phyloP scores from a whole-genome alignment of 2,797 vertebrate genomes.

The Coreius guichenoti region DNA sequence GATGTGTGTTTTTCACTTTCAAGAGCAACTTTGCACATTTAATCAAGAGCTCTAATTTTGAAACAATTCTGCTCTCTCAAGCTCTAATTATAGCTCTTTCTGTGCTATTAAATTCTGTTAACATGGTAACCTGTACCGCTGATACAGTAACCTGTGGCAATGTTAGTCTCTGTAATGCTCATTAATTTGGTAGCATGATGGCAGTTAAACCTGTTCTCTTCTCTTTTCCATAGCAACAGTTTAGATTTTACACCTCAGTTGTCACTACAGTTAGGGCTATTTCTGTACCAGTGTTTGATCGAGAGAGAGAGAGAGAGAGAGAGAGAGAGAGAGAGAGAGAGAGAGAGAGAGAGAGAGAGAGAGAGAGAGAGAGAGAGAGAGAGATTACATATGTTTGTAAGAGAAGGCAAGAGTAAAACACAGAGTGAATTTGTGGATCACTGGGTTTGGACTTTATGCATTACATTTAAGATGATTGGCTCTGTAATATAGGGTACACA shows the following conservation, averaged over 20 bases:
- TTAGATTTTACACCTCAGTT: slow-evolving; percentile 57
- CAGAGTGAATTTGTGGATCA: background rate
- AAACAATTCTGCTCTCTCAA: slow-evolving; percentile 37
- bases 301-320: slow-evolving; percentile 11
- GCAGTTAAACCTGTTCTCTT: slow-evolving; percentile 22
- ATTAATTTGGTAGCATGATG: slow-evolving; percentile 47
- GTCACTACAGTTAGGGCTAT: slow-evolving; percentile 56
- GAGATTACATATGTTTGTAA: slow-evolving; percentile 35
- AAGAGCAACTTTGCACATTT: slow-evolving; percentile 33
- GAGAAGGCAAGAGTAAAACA: background rate
- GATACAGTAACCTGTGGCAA: slow-evolving; percentile 32
- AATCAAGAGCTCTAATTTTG: slow-evolving; percentile 48
- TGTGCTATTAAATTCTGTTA: slow-evolving; percentile 64
- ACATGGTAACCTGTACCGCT: slow-evolving; percentile 61
- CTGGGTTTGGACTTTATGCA: background rate
- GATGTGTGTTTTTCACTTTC: slow-evolving; percentile 41
- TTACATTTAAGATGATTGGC: background rate
- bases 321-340: slow-evolving; percentile 25
- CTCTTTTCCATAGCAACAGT: slow-evolving; percentile 64
- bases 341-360: slow-evolving; percentile 25
- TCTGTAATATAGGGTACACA: background rate
- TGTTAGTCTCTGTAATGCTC: slow-evolving; percentile 39
- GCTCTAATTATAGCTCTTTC: slow-evolving; percentile 66
- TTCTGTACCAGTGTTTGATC: slow-evolving; percentile 52
- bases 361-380: slow-evolving; percentile 21